A percentile compares a stretch with the other conserved stretches of the same genome.
These are phyloP conservation scores for Nomia melanderi DNA, from an alignment of 1,140 invertebrate genomes.

Conservation along the genomic window DNA sequence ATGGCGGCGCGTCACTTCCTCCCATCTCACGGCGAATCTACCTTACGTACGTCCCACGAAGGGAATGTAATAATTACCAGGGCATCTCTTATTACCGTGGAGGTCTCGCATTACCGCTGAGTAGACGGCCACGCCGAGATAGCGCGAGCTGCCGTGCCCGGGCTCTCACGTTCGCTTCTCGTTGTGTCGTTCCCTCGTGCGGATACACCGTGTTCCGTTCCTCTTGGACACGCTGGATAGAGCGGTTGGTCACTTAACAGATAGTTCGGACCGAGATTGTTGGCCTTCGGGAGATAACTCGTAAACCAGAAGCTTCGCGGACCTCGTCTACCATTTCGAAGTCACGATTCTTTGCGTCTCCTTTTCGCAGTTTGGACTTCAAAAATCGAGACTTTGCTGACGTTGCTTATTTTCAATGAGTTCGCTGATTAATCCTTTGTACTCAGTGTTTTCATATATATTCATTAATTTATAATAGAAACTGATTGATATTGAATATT, in stretches of 20 bases:
- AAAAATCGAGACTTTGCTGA: too few species aligned
- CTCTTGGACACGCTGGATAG: constrained; percentile 20
- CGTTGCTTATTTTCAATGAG: too few species aligned
- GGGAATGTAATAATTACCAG: constrained; percentile 74
- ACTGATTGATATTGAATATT: too few species aligned
- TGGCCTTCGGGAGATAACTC: constrained; percentile 2
- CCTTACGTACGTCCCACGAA: constrained; percentile 46
- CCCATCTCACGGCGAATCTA: constrained; percentile 39
- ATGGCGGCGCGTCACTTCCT: constrained; percentile 37
- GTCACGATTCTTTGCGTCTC: too few species aligned
- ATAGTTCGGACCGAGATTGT: constrained; percentile 20
- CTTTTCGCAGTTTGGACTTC: too few species aligned
- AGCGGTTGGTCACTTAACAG: constrained; percentile 46
- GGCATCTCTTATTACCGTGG: constrained; percentile 74
- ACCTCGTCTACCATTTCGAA: too few species aligned
- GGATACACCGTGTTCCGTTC: constrained; percentile 1
- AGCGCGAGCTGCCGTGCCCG: constrained; percentile 23
- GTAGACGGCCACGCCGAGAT: constrained; percentile 61
- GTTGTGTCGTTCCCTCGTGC: constrained; percentile 3
- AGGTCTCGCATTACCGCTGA: constrained; percentile 76
- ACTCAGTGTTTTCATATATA: too few species aligned
- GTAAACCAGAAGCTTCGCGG: neutral
- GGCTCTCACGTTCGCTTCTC: constrained; percentile 25
- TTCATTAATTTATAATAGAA: too few species aligned
- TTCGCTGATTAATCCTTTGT: too few species aligned